phyloP scores from a whole-genome alignment of 2,797 vertebrate genomes.

The Rhodeus uyekii region DNA sequence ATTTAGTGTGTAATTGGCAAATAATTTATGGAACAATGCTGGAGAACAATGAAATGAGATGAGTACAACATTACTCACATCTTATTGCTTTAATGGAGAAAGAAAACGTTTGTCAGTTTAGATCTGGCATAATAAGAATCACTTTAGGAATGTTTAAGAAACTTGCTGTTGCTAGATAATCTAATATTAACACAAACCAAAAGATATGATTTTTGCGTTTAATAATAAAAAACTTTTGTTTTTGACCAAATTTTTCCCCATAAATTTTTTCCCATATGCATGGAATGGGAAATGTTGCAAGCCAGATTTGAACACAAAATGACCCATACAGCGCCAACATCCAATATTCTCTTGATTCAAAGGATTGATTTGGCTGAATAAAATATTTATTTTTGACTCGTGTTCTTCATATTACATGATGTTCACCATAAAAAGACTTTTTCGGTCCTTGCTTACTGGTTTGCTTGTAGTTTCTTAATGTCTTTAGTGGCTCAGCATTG shows the following conservation, averaged over 20 bases:
- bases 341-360: not conserved
- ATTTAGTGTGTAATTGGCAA: conserved; percentile 61
- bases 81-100: conserved; percentile 19
- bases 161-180: not conserved
- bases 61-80: conserved; percentile 23
- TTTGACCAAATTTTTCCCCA: no score
- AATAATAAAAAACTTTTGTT: not conserved
- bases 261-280: not conserved
- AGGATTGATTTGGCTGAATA: not conserved
- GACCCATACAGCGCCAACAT: not conserved
- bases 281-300: not conserved
- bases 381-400: not conserved
- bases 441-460: not conserved
- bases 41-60: conserved; percentile 41
- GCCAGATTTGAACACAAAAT: not conserved
- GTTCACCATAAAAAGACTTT: not conserved
- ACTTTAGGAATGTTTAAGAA: not conserved
- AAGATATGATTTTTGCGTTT: not conserved
- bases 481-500: conserved; percentile 41
- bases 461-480: conserved; percentile 3
- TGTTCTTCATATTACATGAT: not conserved
- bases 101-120: not conserved
- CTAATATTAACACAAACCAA: not conserved
- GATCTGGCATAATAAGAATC: not conserved
- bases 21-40: conserved; percentile 58